A percentile compares a stretch with the other conserved stretches of the same genome.
phyloP scores from a whole-genome alignment of 2,888 invertebrate genomes.

The Pediacus dermestoides region DNA sequence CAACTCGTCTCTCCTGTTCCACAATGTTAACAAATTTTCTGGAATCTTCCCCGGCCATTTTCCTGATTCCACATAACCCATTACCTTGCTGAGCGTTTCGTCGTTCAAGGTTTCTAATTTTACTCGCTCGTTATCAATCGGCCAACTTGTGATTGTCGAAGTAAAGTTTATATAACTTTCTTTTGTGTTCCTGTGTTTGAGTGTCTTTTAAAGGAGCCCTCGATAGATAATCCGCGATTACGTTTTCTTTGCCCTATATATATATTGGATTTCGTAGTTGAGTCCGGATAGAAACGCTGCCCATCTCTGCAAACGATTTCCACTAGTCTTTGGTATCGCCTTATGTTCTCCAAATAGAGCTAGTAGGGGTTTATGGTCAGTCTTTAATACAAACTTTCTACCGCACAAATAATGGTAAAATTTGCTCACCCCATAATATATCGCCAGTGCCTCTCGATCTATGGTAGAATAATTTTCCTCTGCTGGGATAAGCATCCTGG shows the following conservation, averaged over 20 bases:
- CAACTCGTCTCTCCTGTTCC: slow-evolving; percentile 14
- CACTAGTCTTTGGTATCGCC: slow-evolving; percentile 14
- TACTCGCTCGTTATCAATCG: slow-evolving; percentile 7
- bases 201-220: slow-evolving; percentile 11
- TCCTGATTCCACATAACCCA: background rate
- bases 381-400: slow-evolving; percentile 15
- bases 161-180: slow-evolving; percentile 11
- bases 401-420: slow-evolving; percentile 16
- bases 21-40: slow-evolving; percentile 13
- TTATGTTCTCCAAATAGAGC: slow-evolving; percentile 15
- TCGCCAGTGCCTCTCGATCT: slow-evolving; percentile 12
- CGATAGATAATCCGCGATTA: slow-evolving; percentile 15
- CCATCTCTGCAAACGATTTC: slow-evolving; percentile 20
- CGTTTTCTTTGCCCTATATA: slow-evolving; percentile 14
- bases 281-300: slow-evolving; percentile 16
- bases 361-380: slow-evolving; percentile 12
- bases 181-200: background rate
- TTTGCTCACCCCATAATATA: slow-evolving; percentile 19
- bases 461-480: slow-evolving; percentile 11
- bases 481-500: slow-evolving; percentile 13
- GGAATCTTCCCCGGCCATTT: too few relatives aligned
- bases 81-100: background rate
- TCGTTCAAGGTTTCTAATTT: slow-evolving; percentile 1
- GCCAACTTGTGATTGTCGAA: background rate
- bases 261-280: slow-evolving; percentile 14